Conservation (phyloP, 2,113 vertebrate species). For the Gallinago undulata region DNA sequence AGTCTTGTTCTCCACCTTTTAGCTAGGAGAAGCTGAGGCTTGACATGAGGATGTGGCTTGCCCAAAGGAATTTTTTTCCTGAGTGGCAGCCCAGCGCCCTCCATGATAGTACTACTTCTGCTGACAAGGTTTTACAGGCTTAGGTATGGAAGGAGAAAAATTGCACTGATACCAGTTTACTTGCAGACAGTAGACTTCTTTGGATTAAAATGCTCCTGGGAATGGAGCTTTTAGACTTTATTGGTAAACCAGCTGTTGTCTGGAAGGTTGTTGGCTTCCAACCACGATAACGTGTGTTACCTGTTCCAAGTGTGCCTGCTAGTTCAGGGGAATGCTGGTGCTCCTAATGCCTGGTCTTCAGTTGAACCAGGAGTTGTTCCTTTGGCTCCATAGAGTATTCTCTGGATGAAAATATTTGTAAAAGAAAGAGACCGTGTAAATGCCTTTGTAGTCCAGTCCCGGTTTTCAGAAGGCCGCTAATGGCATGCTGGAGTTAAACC, state of each 20-base stretch:
- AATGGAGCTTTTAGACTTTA: background rate
- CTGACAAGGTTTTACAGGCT: background rate
- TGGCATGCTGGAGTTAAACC: background rate
- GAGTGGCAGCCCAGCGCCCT: background rate
- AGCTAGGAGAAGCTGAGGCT: background rate
- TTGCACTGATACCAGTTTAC: background rate
- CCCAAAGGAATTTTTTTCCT: background rate
- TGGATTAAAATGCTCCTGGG: background rate
- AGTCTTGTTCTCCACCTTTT: background rate
- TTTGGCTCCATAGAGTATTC: background rate
- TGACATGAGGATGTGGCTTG: background rate
- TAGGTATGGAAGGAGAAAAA: background rate
- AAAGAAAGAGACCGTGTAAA: background rate
- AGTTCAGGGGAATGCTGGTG: background rate
- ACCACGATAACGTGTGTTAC: rapidly evolving
- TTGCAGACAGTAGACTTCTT: background rate
- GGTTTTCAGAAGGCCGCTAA: background rate
- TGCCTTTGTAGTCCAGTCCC: background rate
- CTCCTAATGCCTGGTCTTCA: background rate
- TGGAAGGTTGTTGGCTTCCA: background rate
- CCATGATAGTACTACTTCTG: background rate
- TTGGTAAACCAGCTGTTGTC: background rate
- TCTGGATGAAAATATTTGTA: background rate
- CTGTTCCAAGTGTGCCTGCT: background rate
- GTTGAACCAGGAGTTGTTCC: background rate